A percentile compares a stretch with the other conserved stretches of the same genome.
These are phyloP conservation scores for Heliconius eleuchia DNA, from an alignment of 1,140 invertebrate species.

Conservation along the genomic window DNA sequence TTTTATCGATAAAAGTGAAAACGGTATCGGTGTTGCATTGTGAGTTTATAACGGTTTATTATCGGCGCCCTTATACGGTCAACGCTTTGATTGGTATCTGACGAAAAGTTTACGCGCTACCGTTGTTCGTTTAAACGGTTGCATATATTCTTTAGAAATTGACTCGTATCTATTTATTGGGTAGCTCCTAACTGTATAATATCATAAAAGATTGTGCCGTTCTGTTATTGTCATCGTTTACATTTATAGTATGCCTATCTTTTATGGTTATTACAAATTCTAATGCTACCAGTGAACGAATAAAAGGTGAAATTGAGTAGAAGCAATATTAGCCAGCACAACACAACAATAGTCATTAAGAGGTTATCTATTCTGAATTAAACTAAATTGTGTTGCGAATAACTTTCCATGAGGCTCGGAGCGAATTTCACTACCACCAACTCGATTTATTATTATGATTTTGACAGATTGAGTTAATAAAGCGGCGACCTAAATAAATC, in stretches of 20 bases:
- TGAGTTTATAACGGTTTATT: constrained; percentile 53
- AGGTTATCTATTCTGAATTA: background rate
- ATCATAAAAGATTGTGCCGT: background rate
- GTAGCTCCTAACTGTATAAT: background rate
- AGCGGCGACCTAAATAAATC: constrained; percentile 11
- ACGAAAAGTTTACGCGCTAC: constrained; percentile 54
- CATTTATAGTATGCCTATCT: background rate
- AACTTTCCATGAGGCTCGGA: background rate
- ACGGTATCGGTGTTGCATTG: constrained; percentile 59
- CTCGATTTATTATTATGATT: constrained; percentile 1
- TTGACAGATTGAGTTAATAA: constrained; percentile 24
- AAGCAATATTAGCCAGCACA: background rate
- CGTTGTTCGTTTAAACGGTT: constrained; percentile 44
- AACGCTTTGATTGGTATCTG: constrained; percentile 51
- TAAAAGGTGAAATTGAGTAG: background rate
- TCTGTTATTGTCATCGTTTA: background rate
- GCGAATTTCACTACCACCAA: background rate
- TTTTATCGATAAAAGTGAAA: constrained; percentile 72
- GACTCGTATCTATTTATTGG: constrained; percentile 31
- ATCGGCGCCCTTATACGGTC: constrained; percentile 52
- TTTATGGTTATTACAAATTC: background rate
- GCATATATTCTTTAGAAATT: constrained; percentile 38
- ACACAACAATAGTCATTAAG: background rate
- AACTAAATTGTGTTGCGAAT: background rate
- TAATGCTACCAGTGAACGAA: background rate